Base-by-base conservation (phyloP, 2,888 invertebrate genomes). In the Temnothorax rugatulus region DNA sequence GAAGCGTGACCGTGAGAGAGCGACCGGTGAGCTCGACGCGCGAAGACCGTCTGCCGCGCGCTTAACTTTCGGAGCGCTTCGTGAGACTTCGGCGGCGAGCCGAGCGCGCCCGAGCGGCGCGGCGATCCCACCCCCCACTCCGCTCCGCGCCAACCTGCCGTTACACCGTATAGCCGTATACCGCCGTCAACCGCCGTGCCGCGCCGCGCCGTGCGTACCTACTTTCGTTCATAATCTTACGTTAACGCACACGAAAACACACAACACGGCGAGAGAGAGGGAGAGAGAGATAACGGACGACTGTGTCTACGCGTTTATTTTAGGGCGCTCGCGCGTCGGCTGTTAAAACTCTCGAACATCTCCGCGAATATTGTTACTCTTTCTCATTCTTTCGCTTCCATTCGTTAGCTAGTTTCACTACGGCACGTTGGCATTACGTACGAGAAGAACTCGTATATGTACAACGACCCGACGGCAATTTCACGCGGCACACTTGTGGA, bases 21-120 rank as follows among this genome's bases (percentile, higher is more conserved):
- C 79, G 91, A 93, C 93, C 91, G 88, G 92, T 91, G 92, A 92
- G 93, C 91, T 93, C 93, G 93, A 91, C 94, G 94, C 94, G 93
- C 93, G 91, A 93, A 93, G 91, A 94, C 94, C 91, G 94, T 94
- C 94, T 94, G 94, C 88, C 94, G 93, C 94, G 93, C 92, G 92
- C 90, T 93, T 91, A 91, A 90, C 93, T 92, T 91, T 92, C 92
- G 90, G 90, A 71, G 82, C 84, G 88, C 84, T 94, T 94, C 94
- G 94, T 92, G 92, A 88, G 91, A 90, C 89, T 86, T 93, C 94
- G 94, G 89, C 89, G n/a, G 47, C 59, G 64, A 75, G 86, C 92
- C 92, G 93, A 92, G 90, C 84, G 74, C 85, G 73, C 87, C 93
- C 94, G 94, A 94, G 85, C 91, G 83, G 87, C 41, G 63, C 87